Evolutionary conservation across 2,113 vertebrate species (phyloP).

Genomic region (Bucco capensis): DNA sequence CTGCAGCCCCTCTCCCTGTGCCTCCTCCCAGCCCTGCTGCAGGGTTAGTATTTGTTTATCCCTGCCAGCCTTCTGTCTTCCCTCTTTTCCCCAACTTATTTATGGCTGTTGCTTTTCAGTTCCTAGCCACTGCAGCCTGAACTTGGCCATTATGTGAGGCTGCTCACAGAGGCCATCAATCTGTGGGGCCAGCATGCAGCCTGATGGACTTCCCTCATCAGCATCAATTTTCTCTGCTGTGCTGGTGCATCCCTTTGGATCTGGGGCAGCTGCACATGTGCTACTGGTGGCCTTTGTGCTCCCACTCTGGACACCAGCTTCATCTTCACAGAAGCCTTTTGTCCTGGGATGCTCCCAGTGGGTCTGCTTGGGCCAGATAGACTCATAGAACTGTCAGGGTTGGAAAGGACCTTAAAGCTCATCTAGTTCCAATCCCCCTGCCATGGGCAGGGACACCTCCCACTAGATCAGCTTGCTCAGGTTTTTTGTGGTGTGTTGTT

Average conservation of each 20-base stretch:
- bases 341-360: background rate
- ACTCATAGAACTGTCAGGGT: too few species aligned
- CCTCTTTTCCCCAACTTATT: conserved; percentile 43
- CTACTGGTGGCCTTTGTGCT: background rate
- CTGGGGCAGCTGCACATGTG: conserved; percentile 41
- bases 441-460: too few species aligned
- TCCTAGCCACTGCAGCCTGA: conserved; percentile 8
- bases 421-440: too few species aligned
- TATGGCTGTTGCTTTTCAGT: conserved; percentile 55
- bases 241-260: background rate
- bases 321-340: conserved; percentile 35
- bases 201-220: conserved; percentile 60
- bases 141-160: conserved; percentile 55
- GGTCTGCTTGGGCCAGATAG: background rate
- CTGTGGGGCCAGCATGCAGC: background rate
- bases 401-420: too few species aligned
- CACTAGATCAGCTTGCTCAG: too few species aligned
- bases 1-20: background rate
- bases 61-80: conserved; percentile 53
- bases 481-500: too few species aligned
- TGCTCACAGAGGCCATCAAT: conserved; percentile 55
- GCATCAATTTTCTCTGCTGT: conserved; percentile 42
- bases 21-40: background rate
- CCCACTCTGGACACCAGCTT: background rate
- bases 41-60: conserved; percentile 47